Evolutionary conservation across 2,888 invertebrate genomes (phyloP).

Genomic region (Heliconius hortense): DNA sequence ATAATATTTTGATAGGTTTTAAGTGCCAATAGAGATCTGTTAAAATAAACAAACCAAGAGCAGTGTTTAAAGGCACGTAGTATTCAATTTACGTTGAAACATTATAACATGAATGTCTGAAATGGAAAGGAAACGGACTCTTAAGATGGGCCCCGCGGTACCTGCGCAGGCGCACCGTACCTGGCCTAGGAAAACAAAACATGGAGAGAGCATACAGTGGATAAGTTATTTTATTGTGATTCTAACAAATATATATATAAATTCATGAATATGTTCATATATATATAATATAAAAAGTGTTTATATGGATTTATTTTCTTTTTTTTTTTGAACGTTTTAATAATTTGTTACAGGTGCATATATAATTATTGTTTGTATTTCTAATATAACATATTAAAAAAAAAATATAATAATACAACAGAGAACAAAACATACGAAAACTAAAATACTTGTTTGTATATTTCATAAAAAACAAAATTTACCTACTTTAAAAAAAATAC

Average conservation of each 20-base stretch:
- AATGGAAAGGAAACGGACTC: slow-evolving; percentile 69
- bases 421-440: neutral
- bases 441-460: too few species aligned
- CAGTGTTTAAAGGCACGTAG: slow-evolving; percentile 47
- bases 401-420: too few species aligned
- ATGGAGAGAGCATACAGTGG: slow-evolving; percentile 51
- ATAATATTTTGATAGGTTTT: slow-evolving; percentile 5
- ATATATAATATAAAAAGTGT: too few species aligned
- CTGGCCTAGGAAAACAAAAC: slow-evolving; percentile 80
- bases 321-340: too few species aligned
- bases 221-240: slow-evolving; percentile 43
- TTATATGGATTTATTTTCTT: too few species aligned
- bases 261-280: too few species aligned
- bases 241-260: neutral
- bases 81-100: slow-evolving; percentile 57
- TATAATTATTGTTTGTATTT: too few species aligned
- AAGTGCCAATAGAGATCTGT: slow-evolving; percentile 8
- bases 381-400: too few species aligned
- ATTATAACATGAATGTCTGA: slow-evolving; percentile 73
- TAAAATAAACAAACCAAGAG: slow-evolving; percentile 37
- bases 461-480: neutral
- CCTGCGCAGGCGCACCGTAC: slow-evolving; percentile 72
- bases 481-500: neutral
- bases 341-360: too few species aligned
- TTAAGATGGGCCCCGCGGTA: slow-evolving; percentile 57